phyloP scores from a whole-genome alignment of 2,113 vertebrate genomes.

The Ctenodactylus gundi region DNA sequence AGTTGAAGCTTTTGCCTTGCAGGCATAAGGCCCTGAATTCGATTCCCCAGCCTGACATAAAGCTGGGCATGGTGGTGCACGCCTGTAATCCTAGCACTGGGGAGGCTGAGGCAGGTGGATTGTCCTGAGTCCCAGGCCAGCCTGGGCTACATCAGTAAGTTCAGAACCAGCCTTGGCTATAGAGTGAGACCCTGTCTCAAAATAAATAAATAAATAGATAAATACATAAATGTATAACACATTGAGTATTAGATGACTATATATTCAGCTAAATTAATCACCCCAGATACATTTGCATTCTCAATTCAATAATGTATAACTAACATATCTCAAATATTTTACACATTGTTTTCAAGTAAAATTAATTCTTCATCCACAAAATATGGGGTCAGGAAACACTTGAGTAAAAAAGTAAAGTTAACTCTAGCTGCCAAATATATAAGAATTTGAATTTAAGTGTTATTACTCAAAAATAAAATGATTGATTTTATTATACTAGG shows the following conservation, averaged over 20 bases:
- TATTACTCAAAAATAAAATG: not conserved
- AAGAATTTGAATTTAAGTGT: conserved; percentile 19
- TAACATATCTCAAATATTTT: not conserved
- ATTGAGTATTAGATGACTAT: not conserved
- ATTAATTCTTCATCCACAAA: not conserved
- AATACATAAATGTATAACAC: too few relatives aligned
- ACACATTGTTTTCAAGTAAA: conserved; percentile 25
- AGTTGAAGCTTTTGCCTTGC: too few relatives aligned
- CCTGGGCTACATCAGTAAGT: too few relatives aligned
- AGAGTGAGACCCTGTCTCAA: too few relatives aligned
- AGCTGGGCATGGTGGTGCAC: too few relatives aligned
- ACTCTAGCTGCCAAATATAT: not conserved
- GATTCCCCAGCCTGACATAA: too few relatives aligned
- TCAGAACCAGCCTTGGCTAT: too few relatives aligned
- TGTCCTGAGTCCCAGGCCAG: too few relatives aligned
- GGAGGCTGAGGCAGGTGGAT: too few relatives aligned
- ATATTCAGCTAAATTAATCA: not conserved
- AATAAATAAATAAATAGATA: too few relatives aligned
- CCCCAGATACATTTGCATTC: not conserved
- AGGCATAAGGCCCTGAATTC: too few relatives aligned
- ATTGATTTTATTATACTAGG: not conserved
- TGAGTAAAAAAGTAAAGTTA: not conserved
- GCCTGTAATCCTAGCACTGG: too few relatives aligned
- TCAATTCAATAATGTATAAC: not conserved
- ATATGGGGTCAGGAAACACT: not conserved